Evolutionary conservation across 2,113 vertebrate genomes (phyloP).

Genomic region (Anguilla rostrata): DNA sequence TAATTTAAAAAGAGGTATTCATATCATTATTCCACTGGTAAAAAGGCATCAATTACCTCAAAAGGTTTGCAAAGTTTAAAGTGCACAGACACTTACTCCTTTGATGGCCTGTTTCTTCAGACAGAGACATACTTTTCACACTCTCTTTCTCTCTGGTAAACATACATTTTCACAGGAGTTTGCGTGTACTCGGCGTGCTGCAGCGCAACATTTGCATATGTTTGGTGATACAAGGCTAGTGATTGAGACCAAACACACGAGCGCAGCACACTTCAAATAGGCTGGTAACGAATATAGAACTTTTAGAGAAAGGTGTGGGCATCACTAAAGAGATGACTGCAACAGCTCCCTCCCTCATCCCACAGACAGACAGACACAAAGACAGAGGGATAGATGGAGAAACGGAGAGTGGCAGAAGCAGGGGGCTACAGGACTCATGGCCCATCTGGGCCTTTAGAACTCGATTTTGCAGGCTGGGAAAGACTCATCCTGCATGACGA

Average conservation of each 20-base stretch:
- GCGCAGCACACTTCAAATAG: not conserved
- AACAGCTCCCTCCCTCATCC: not conserved
- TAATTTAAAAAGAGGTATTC: not conserved
- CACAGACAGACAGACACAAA: not conserved
- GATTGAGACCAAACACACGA: not conserved
- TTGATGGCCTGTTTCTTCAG: not conserved
- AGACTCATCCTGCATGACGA: conserved; percentile 99
- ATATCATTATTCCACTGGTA: conserved; percentile 7
- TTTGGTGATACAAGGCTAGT: not conserved
- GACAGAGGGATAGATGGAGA: not conserved
- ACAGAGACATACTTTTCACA: not conserved
- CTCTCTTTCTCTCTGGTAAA: not conserved
- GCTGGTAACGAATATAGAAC: conserved; percentile 15
- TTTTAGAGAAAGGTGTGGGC: conserved; percentile 2
- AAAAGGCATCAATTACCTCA: conserved; percentile 11
- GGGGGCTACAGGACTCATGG: not conserved
- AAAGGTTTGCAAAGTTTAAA: not conserved
- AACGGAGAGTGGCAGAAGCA: not conserved
- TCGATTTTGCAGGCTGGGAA: conserved; percentile 99
- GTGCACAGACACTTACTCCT: not conserved
- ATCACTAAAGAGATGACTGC: not conserved
- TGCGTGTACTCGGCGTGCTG: not conserved
- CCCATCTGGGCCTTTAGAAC: conserved; percentile 75
- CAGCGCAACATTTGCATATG: not conserved
- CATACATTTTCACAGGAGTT: not conserved